Percentiles rank a stretch among this genome's conserved stretches.
Conservation (phyloP, 2,113 vertebrate genomes). For the Plecturocebus donacophilus region DNA sequence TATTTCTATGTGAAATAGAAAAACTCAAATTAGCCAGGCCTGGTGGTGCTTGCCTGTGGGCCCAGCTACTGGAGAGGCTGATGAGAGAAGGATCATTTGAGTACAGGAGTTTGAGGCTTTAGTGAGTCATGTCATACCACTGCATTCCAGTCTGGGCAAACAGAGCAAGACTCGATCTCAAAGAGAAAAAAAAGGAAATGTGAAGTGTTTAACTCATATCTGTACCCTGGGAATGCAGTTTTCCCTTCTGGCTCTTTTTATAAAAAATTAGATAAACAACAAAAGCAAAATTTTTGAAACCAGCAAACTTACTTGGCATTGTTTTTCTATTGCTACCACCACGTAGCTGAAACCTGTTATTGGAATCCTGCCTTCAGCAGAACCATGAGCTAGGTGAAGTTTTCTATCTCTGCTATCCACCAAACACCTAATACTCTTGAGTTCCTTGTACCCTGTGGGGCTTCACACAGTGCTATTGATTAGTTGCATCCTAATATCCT, state of each 20-base stretch:
- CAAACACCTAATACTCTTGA: neutral
- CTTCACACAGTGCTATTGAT: neutral
- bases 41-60: too few relatives aligned
- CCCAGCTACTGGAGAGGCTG: too few relatives aligned
- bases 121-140: too few relatives aligned
- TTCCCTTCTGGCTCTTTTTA: neutral
- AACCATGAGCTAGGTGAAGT: neutral
- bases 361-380: neutral
- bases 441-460: neutral
- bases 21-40: too few relatives aligned
- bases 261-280: neutral
- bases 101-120: too few relatives aligned
- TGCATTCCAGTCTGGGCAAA: too few relatives aligned
- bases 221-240: neutral
- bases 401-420: neutral
- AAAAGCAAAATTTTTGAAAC: slow-evolving; percentile 31
- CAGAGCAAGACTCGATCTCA: too few relatives aligned
- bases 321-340: slow-evolving; percentile 32
- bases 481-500: neutral
- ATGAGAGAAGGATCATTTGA: too few relatives aligned
- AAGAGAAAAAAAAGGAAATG: neutral
- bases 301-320: neutral
- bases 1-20: too few relatives aligned
- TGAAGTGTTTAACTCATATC: neutral
- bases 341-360: neutral